These are phyloP conservation scores for Hormaphis cornu DNA, from an alignment of 1,140 invertebrate species.

Conservation along the genomic window DNA sequence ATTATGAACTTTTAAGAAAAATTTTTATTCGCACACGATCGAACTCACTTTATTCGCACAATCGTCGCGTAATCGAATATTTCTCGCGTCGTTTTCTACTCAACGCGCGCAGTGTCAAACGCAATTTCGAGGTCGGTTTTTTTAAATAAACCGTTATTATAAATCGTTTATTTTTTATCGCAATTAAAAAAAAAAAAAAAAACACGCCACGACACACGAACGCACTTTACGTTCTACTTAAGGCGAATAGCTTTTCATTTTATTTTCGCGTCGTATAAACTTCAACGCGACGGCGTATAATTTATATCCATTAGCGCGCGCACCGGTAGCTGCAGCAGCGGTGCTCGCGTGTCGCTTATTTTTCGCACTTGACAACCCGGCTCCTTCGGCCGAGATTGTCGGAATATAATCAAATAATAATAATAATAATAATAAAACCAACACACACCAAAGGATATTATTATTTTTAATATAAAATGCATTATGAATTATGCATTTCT, in stretches of 20 bases:
- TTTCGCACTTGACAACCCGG: neutral
- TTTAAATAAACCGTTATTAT: no score
- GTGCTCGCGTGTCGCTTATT: neutral
- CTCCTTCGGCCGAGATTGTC: neutral
- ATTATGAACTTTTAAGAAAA: no score
- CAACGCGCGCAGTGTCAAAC: no score
- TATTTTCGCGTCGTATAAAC: neutral
- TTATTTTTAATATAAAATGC: no score
- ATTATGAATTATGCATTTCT: conserved; percentile 7
- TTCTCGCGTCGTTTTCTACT: no score
- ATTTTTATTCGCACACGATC: no score
- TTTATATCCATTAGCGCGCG: conserved; percentile 1
- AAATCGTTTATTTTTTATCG: neutral
- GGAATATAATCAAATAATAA: no score
- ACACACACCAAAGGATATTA: neutral
- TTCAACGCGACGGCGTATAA: neutral
- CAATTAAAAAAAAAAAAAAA: neutral
- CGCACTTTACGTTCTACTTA: neutral
- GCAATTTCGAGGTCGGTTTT: no score
- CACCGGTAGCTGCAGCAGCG: neutral
- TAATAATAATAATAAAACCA: no score
- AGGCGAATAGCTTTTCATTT: neutral
- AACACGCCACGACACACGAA: neutral
- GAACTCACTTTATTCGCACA: no score
- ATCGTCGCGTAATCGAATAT: no score